Conservation (phyloP, 53 echinoderm and acorn worm species). For the Holothuria scabra region DNA sequence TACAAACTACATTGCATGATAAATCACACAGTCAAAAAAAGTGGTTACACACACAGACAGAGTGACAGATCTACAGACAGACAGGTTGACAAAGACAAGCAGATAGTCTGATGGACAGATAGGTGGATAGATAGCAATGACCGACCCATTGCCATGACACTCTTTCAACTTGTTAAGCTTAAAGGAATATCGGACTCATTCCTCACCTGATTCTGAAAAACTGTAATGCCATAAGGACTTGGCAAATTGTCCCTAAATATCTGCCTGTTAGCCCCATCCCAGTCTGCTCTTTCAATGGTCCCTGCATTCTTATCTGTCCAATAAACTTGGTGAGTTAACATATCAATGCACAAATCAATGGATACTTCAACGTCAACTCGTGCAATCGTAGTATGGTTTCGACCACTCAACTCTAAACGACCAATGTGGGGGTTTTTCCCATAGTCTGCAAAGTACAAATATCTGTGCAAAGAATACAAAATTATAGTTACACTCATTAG, state of each 20-base stretch:
- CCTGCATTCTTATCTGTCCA: slow-evolving; percentile 63
- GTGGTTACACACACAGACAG: too few relatives aligned
- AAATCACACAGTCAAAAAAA: too few relatives aligned
- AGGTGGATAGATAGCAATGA: too few relatives aligned
- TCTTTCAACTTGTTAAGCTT: too few relatives aligned
- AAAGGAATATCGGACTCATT: neutral
- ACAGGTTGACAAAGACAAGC: too few relatives aligned
- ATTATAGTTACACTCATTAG: too few relatives aligned
- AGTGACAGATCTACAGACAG: too few relatives aligned
- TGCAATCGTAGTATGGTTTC: slow-evolving; percentile 55
- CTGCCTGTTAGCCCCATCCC: slow-evolving; percentile 69
- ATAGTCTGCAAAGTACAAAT: slow-evolving; percentile 76
- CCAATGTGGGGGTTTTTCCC: slow-evolving; percentile 62
- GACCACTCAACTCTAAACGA: slow-evolving; percentile 55
- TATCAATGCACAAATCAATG: slow-evolving; percentile 62
- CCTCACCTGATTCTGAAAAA: slow-evolving; percentile 61
- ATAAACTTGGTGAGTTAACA: slow-evolving; percentile 63
- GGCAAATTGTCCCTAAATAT: slow-evolving; percentile 45
- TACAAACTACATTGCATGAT: too few relatives aligned
- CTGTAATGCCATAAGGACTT: slow-evolving; percentile 65
- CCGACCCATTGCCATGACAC: too few relatives aligned
- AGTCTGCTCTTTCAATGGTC: slow-evolving; percentile 65
- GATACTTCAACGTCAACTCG: slow-evolving; percentile 40
- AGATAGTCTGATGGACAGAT: too few relatives aligned
- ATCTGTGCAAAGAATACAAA: slow-evolving; percentile 44